A percentile compares a stretch with the other conserved stretches of the same genome.
phyloP scores from a whole-genome alignment of 2,113 vertebrate genomes.

The Oryzias melastigma region DNA sequence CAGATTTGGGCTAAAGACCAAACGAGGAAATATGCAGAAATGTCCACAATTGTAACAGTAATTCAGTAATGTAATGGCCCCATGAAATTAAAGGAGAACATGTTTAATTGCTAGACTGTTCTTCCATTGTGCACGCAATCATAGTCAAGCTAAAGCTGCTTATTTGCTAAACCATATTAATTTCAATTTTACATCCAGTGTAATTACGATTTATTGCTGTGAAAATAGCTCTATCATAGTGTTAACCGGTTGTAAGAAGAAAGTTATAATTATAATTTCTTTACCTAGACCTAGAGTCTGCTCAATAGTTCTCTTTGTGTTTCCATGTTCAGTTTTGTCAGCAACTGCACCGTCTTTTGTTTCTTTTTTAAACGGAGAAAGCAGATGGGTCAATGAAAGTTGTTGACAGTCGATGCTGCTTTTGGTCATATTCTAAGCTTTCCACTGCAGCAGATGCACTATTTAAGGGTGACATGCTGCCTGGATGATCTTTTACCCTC shows the following conservation, averaged over 20 bases:
- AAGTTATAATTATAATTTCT: no score
- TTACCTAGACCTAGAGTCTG: no score
- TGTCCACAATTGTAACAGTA: slow-evolving; percentile 31
- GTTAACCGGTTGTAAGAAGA: no score
- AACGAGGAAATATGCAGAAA: slow-evolving; percentile 14
- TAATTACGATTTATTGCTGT: background rate
- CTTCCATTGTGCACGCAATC: slow-evolving; percentile 9
- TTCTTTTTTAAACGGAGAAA: slow-evolving; percentile 11
- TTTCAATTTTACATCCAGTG: slow-evolving; percentile 14
- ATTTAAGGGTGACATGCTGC: slow-evolving; percentile 55
- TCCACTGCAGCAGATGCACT: slow-evolving; percentile 48
- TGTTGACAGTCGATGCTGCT: slow-evolving; percentile 10
- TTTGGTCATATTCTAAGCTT: slow-evolving; percentile 22
- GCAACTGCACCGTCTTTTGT: background rate
- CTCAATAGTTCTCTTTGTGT: no score
- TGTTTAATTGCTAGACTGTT: slow-evolving; percentile 29
- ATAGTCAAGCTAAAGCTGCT: slow-evolving; percentile 13
- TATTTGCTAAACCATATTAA: background rate
- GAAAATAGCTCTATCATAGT: background rate
- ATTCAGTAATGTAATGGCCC: slow-evolving; percentile 35
- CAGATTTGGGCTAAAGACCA: slow-evolving; percentile 13
- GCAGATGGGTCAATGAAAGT: slow-evolving; percentile 21
- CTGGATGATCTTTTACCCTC: slow-evolving; percentile 25
- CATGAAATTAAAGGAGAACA: slow-evolving; percentile 21
- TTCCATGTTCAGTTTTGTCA: slow-evolving; percentile 20